These are phyloP conservation scores for Phrynocephalus forsythii DNA, from an alignment of 2,797 vertebrate genomes.

Conservation along the genomic window DNA sequence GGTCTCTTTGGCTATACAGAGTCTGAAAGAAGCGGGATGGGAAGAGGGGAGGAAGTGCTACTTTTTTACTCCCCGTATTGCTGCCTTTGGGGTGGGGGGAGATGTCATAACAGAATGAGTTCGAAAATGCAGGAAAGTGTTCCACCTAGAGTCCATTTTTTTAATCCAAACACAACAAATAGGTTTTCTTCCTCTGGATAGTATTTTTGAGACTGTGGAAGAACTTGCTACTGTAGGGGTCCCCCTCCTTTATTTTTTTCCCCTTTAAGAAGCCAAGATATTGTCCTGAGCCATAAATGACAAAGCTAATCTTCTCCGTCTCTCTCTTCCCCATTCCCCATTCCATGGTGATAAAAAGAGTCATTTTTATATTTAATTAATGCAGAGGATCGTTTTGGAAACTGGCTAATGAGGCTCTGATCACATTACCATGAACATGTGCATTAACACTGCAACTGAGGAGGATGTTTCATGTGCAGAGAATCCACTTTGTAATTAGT, in stretches of 20 bases:
- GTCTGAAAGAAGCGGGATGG: constrained; percentile 17
- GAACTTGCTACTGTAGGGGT: constrained; percentile 49
- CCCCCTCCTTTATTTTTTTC: neutral
- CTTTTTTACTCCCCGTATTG: constrained; percentile 49
- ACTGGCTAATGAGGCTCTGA: constrained; percentile 92
- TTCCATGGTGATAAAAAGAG: constrained; percentile 83
- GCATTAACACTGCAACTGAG: constrained; percentile 80
- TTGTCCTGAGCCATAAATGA: constrained; percentile 82
- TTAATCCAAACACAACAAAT: constrained; percentile 45
- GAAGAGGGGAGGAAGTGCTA: constrained; percentile 37
- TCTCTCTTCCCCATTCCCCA: constrained; percentile 58
- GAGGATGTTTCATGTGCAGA: constrained; percentile 82
- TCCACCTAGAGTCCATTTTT: constrained; percentile 82
- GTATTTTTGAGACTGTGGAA: constrained; percentile 52
- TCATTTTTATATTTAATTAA: constrained; percentile 95
- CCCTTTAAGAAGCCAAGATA: constrained; percentile 62
- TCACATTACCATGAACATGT: constrained; percentile 91
- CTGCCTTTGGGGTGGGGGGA: constrained; percentile 57
- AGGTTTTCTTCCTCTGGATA: constrained; percentile 46
- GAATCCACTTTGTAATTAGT: constrained; percentile 88
- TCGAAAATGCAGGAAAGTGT: constrained; percentile 77
- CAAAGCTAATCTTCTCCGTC: constrained; percentile 79
- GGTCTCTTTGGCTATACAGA: constrained; percentile 62
- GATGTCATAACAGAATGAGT: constrained; percentile 59
- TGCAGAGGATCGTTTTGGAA: constrained; percentile 91